Conservation (phyloP, 2,797 vertebrate genomes). For the Pipistrellus pygmaeus region DNA sequence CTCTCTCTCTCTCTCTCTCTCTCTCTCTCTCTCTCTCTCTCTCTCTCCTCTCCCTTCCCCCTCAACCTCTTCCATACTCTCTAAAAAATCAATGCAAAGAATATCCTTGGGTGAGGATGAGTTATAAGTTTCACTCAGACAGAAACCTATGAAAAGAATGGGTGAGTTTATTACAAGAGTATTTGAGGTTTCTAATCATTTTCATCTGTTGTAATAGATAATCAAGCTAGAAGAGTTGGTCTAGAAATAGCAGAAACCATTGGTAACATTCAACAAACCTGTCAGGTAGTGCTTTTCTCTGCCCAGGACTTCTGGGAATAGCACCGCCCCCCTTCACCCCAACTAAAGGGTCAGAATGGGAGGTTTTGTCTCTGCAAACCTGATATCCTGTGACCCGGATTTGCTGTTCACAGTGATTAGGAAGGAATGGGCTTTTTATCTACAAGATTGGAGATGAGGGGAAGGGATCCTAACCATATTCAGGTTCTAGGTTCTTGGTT, state of each 20-base stretch:
- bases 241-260: not conserved
- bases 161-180: not conserved
- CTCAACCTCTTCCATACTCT: no score
- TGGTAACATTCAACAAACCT: not conserved
- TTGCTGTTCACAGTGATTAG: not conserved
- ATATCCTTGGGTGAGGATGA: not conserved
- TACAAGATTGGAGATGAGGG: not conserved
- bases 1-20: no score
- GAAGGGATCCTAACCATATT: not conserved
- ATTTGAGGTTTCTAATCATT: not conserved
- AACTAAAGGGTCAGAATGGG: not conserved
- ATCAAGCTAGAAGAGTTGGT: not conserved
- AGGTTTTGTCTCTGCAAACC: not conserved
- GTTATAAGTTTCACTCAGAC: not conserved
- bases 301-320: not conserved
- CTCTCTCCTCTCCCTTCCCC: no score
- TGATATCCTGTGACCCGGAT: not conserved
- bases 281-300: not conserved
- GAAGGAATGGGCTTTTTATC: not conserved
- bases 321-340: not conserved
- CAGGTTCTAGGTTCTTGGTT: not conserved
- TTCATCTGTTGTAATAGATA: not conserved
- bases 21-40: no score
- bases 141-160: not conserved
- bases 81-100: no score